These are phyloP conservation scores for Hetaerina titia DNA, from an alignment of 2,888 invertebrate species.

Conservation along the genomic window DNA sequence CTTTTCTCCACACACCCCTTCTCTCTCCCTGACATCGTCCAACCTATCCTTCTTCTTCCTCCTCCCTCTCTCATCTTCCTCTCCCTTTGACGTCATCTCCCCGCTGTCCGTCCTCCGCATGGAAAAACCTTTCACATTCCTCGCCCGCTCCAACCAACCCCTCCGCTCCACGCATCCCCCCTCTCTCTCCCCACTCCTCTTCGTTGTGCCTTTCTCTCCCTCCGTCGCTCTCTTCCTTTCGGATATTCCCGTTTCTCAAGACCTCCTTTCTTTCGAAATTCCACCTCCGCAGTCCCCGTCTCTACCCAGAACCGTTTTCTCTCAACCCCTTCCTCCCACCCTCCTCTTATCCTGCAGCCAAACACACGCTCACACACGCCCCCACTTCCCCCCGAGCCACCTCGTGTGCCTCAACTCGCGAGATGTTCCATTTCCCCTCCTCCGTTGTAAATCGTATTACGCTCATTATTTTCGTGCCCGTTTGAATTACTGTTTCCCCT, in stretches of 20 bases:
- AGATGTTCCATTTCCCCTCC: constrained; percentile 14
- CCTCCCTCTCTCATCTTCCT: not conserved
- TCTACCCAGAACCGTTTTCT: not conserved
- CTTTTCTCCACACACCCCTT: no score
- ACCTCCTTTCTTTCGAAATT: constrained; percentile 28
- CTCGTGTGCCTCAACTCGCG: not conserved
- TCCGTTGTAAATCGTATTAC: not conserved
- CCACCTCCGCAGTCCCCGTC: not conserved
- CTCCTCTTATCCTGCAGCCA: no score
- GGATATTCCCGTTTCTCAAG: constrained; percentile 33
- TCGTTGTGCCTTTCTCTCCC: not conserved
- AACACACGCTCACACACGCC: not conserved
- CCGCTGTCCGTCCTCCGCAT: not conserved
- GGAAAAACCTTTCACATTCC: not conserved
- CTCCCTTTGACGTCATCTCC: not conserved
- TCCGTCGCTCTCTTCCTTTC: not conserved
- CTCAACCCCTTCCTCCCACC: not conserved
- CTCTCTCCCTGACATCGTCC: no score
- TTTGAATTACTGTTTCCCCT: not conserved
- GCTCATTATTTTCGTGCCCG: not conserved
- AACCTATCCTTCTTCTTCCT: not conserved
- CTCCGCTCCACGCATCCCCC: no score
- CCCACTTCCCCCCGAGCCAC: not conserved
- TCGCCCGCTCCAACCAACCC: no score
- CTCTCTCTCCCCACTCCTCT: not conserved